Conservation (phyloP, 2,797 vertebrate species). For the Oreochromis grahami region DNA sequence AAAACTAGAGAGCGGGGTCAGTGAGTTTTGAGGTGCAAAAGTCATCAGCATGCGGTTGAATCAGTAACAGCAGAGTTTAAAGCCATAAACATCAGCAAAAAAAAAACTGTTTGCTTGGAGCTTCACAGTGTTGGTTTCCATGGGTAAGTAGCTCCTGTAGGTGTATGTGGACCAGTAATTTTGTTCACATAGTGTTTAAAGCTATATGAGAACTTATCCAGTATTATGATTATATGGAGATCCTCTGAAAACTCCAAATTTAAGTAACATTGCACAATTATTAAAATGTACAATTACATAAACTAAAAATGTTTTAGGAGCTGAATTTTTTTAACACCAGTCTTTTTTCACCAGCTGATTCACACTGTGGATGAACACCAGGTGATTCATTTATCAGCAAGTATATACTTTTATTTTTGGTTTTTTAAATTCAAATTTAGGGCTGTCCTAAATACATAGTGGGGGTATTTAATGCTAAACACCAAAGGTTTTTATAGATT, state of each 20-base stretch:
- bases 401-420: background rate
- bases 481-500: background rate
- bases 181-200: background rate
- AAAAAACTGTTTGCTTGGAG: background rate
- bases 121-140: background rate
- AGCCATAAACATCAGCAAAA: background rate
- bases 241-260: background rate
- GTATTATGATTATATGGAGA: background rate
- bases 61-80: background rate
- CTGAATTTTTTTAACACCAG: background rate
- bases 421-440: background rate
- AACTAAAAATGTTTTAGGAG: background rate
- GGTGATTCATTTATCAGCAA: background rate
- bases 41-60: accelerated
- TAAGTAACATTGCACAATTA: background rate
- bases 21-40: background rate
- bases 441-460: background rate
- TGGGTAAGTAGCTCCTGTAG: background rate
- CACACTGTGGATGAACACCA: background rate
- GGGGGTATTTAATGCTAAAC: background rate
- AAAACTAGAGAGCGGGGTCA: background rate
- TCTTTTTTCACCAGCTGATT: background rate
- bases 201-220: background rate
- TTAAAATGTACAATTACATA: background rate
- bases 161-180: background rate